Base-by-base conservation (phyloP, 2,888 invertebrate species). In the Drosophila ustulata region DNA sequence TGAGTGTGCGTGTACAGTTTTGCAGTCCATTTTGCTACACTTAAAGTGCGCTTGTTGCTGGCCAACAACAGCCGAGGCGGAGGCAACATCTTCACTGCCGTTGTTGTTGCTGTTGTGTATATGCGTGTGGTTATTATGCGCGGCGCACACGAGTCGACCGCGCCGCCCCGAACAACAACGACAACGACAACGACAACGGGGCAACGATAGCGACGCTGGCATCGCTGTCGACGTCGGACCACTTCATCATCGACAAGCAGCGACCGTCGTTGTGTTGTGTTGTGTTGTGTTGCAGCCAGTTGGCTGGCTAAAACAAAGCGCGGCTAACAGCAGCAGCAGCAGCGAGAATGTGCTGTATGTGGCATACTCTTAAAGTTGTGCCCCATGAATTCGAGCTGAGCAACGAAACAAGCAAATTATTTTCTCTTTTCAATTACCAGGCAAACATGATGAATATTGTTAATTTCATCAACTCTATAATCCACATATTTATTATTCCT, bases 231-330 rank as follows among this genome's bases (percentile, higher is more conserved):
- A 1, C 65, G 47, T 46, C 66, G 59, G 87, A 84, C 57, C 72
- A 87, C 82, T 84, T 81, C 82, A 87, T 84, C 88, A 87, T 84
- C 85, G 85, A 81, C 88, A 71, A 81, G 78, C 78, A 75, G 78
- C 67, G 34, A 4, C 4, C 34, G 37, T n/a, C 11, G 34, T 4
- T n/a, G 51, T 32, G 41, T 41, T 28, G 39, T 32, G 41, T 41
- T 28, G 39, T n/a, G 26, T 25, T 45, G 34, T 1, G 18, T 61
- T 65, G 61, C 23, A 53, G 74, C 62, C 65, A 66, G 81, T 78
- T 86, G 82, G 84, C 18, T 18, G 18, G 18, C 75, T 83, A 78
- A 87, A 87, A 87, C 82, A 87, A 87, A 87, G 69, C 76, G 64
- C 57, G 73, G 64, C 55, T 13, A 55, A n/a, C 45, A 37, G 45